A percentile compares a stretch with the other conserved stretches of the same genome.
Conservation (phyloP, 2,113 vertebrate genomes). For the Sitta europaea region DNA sequence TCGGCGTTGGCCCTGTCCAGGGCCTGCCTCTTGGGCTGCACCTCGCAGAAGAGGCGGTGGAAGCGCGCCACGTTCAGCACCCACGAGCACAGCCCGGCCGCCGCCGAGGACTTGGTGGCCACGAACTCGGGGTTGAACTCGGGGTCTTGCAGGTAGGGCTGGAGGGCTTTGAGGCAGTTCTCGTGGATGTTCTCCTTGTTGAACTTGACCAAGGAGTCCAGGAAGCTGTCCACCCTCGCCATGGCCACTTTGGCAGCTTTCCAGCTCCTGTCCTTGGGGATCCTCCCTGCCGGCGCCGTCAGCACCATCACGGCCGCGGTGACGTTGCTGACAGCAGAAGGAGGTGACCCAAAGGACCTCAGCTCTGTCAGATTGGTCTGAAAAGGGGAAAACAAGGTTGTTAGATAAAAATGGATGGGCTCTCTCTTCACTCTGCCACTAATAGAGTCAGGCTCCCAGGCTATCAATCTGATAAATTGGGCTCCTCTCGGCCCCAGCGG, state of each 20-base stretch:
- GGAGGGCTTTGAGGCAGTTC: constrained; percentile 87
- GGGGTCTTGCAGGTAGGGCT: constrained; percentile 87
- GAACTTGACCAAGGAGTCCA: constrained; percentile 87
- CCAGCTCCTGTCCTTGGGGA: constrained; percentile 95
- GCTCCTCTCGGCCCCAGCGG: background rate
- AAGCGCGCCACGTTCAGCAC: constrained; percentile 90
- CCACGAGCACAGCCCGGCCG: constrained; percentile 94
- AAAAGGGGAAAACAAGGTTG: constrained; percentile 22
- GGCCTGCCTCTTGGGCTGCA: constrained; percentile 91
- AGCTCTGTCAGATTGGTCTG: constrained; percentile 94
- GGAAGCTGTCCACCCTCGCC: constrained; percentile 88
- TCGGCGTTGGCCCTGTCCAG: constrained; percentile 85
- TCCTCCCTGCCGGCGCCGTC: constrained; percentile 78
- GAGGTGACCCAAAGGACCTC: constrained; percentile 90
- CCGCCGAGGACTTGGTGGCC: constrained; percentile 83
- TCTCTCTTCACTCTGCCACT: constrained; percentile 26
- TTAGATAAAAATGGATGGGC: constrained; percentile 33
- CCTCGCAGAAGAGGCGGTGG: constrained; percentile 86
- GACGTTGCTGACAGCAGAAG: constrained; percentile 88
- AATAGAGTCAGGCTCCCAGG: background rate
- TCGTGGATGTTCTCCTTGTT: constrained; percentile 94
- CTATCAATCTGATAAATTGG: constrained; percentile 21
- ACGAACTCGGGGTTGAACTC: constrained; percentile 87
- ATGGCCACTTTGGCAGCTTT: constrained; percentile 88
- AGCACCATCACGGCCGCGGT: constrained; percentile 92